Evolutionary conservation across 2,113 vertebrate species (phyloP), one percentile per base, ranked within the genome.

Genomic region (Misgurnus anguillicaudatus): DNA sequence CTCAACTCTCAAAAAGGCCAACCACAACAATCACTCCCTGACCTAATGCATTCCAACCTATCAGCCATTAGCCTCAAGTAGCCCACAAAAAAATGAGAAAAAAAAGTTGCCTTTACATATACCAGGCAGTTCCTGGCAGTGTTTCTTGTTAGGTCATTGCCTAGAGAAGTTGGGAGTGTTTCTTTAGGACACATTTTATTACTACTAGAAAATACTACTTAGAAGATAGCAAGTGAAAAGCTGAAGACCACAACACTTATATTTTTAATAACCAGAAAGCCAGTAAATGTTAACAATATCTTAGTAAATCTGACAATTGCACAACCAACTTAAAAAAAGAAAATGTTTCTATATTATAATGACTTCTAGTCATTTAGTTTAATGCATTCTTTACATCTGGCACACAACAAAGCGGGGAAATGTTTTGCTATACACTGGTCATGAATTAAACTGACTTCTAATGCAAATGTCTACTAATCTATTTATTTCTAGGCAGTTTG

Each of bases 21-120:
- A 68, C 51, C 80, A 78, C 77, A 84, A 75, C 75, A 75, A 48
- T 62, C 17, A 38, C 17, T 31, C 55, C 47, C 41, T 75, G 72
- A 75, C 58, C 19, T 47, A 62, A 62, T n/a, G 19, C 41, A 45
- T 66, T 67, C 57, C 48, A 73, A 63, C 41, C 45, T 69, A 51
- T 67, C 73, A 42, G 60, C 19, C 42, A 78, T 69, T 78, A 67
- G 17, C 41, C 68, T 79, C n/a, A 71, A 17, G 24, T 63, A 79
- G 47, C 45, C 31, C 11, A 48, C 65, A 68, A 42, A 63, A n/a
- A 9, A 21, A 16, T 31, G 53, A 41, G 42, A 31, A 31, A 62
- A 47, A 42, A 19, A 6, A 61, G 72, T 42, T 53, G 31, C 31
- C 19, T 14, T 13, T n/a, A 21, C 21, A 48, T 31, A 6, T 5